Evolutionary conservation across 2,113 vertebrate genomes (phyloP).

Genomic region (Helogale parvula): DNA sequence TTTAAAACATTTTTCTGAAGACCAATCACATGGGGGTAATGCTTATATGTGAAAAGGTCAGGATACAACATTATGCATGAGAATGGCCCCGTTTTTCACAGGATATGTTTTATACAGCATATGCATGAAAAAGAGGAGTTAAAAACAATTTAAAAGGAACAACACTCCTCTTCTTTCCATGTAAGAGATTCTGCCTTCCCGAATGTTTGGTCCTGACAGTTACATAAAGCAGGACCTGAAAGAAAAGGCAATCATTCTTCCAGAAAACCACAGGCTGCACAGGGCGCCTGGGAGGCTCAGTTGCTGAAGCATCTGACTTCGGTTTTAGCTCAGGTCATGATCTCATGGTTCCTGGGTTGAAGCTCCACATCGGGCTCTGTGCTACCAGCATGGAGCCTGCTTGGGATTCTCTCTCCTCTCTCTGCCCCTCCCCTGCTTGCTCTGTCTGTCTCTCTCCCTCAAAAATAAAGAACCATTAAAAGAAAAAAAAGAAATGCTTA

Average conservation of each 20-base stretch:
- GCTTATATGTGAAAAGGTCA: conserved; percentile 19
- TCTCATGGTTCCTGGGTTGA: no score
- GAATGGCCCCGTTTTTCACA: conserved; percentile 7
- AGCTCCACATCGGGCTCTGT: no score
- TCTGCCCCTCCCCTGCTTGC: no score
- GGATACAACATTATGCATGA: neutral
- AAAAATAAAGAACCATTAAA: no score
- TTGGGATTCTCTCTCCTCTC: no score
- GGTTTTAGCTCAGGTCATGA: no score
- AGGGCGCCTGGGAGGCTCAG: no score
- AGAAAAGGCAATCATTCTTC: neutral
- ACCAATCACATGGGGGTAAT: neutral
- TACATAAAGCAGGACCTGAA: neutral
- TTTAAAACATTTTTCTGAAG: conserved; percentile 21
- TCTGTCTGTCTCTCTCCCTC: no score
- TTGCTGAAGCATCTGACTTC: no score
- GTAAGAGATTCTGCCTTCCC: conserved; percentile 8
- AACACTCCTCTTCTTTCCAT: neutral
- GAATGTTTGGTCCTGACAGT: neutral
- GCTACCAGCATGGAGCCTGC: no score
- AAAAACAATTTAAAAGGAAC: neutral
- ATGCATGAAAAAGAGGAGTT: neutral
- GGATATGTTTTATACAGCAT: neutral
- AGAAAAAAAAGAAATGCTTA: neutral
- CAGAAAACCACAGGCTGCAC: neutral